Base-by-base conservation (phyloP, 2,797 vertebrate genomes). In the Acanthornis magna region DNA sequence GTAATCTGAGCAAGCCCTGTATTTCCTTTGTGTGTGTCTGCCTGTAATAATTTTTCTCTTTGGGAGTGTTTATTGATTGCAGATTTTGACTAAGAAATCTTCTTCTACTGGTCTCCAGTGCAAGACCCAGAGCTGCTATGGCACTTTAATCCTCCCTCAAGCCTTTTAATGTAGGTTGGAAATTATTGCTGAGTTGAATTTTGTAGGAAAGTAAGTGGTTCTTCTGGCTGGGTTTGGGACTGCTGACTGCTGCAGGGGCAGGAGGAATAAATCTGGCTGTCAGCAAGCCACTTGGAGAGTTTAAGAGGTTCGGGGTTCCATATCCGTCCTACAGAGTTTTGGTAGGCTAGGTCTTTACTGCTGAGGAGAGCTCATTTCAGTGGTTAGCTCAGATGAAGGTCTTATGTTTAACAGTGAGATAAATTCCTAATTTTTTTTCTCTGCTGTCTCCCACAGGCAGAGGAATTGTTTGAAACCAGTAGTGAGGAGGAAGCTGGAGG, bases 381-480 rank as follows among this genome's bases (percentile, higher is more conserved):
- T 43, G 47, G 19, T 50, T 70, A 36, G 13, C 10, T 9, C 27
- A 50, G 26, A 10, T 63, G 15, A 54, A 75, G 21, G 13, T 65
- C 16, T 51, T 55, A 4, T 8, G 19, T 83, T 87, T 81, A 60
- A 75, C 8, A 34, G 48, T 61, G n/a, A 62, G 36, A 20, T 73
- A 21, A 13, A 32, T 36, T 70, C 36, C 73, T 68, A 5, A 12
- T 13, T 48, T 7, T 58, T 91, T 63, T 75, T 16, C 54, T 22
- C 23, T 83, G 16, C 3, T 88, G 34, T 55, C 17, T 96, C 47
- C 73, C 72, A 6, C 61, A 98, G 97, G 87, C 94, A 78, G 97
- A 97, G 22, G 97, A 97, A 32, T 51, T 95, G 25, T 94, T 98
- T 48, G 99, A 99, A 97, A 98, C 98, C 88, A 98, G 98, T 91